Base-by-base conservation (phyloP, 2,113 vertebrate genomes). In the Pavo muticus region DNA sequence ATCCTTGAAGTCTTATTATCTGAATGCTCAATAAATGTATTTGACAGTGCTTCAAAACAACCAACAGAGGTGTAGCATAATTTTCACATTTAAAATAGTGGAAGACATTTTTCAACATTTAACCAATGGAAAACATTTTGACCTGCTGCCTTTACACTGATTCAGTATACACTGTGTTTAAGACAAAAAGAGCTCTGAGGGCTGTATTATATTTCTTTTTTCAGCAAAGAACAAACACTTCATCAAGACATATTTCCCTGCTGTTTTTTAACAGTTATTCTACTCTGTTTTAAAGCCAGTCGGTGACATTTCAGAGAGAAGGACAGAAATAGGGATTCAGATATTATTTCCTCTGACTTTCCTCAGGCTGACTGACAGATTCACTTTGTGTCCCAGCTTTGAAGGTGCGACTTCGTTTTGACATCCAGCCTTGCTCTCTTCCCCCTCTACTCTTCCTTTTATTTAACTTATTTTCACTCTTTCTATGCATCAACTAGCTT, bases 371-470 rank as follows among this genome's bases (percentile, higher is more conserved):
- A 95, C 44, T 94, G 91, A 94, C 81, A 96, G 68, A 52, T 96
- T 92, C 60, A 94, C 74, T 97, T 94, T 76, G 29, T 67, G 64
- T 93, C 79, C 71, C 90, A 72, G 48, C 75, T 74, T 77, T 88
- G 70, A 93, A 95, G 81, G 12, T 73, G 35, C 45, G 71, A 78
- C 27, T 67, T 92, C 94, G 81, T 97, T 97, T 96, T 97, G 95
- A 96, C 92, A 97, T 71, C 20, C 45, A 93, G 57, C 61, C 80
- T 91, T 91, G 59, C 63, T 95, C 83, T 86, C 87, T 54, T 87
- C 15, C 12, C 12, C 23, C 7, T 21, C 52, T 48, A 29, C 7
- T 18, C 52, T 54, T 82, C 17, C 14, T 81, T 90, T 61, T 42
- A 40, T 65, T 80, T 90, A 84, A 14, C 91, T 88, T 47, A 24